phyloP scores from a whole-genome alignment of 2,113 vertebrate species.

The Barnardius zonarius region DNA sequence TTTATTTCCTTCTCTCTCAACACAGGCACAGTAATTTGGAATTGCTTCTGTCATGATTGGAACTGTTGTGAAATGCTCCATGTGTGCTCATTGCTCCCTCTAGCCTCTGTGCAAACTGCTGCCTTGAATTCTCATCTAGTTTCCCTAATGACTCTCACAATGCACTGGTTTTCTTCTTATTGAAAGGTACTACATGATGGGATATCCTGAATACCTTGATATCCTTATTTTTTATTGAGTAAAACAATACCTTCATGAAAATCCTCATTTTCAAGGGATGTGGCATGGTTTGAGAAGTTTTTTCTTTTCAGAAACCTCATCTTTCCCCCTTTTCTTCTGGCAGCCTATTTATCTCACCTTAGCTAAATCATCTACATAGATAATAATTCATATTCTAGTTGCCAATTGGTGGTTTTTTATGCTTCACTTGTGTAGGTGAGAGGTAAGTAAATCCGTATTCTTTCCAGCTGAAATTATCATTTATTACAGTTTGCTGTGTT shows the following conservation, averaged over 20 bases:
- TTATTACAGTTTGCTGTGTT: background rate
- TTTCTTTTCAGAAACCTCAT: background rate
- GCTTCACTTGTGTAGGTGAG: conserved; percentile 1
- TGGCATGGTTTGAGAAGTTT: background rate
- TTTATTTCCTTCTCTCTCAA: background rate
- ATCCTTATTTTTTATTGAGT: background rate
- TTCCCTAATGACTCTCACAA: background rate
- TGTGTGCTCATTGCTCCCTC: background rate
- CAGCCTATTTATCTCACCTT: conserved; percentile 36
- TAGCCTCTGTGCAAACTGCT: background rate
- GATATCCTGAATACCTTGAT: background rate
- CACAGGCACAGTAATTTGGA: background rate
- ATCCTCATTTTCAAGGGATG: background rate
- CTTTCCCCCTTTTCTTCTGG: background rate
- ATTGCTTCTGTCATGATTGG: background rate
- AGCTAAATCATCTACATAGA: conserved; percentile 9
- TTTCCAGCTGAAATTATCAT: conserved; percentile 7
- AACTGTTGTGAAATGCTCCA: background rate
- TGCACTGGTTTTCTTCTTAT: background rate
- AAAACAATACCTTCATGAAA: background rate
- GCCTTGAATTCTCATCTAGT: background rate
- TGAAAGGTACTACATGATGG: background rate
- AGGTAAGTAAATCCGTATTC: conserved; percentile 15
- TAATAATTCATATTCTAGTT: conserved; percentile 18
- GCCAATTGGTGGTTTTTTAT: background rate